These are phyloP conservation scores for Emesis furor DNA, from an alignment of 2,888 invertebrate genomes.

Conservation along the genomic window DNA sequence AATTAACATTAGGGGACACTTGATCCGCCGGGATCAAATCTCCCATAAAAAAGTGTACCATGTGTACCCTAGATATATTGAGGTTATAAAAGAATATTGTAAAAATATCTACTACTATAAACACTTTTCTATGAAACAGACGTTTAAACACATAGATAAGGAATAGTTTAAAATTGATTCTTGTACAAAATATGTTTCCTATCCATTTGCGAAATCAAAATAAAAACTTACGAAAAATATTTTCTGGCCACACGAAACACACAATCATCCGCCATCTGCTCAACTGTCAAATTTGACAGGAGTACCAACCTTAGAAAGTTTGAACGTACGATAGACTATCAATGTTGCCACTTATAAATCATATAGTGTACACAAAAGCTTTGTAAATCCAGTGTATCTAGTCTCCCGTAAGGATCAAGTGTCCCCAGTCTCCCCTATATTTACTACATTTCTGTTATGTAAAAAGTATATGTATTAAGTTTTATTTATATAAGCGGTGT, in stretches of 20 bases:
- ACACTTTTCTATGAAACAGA: slow-evolving; percentile 41
- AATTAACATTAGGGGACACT: slow-evolving; percentile 45
- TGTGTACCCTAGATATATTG: slow-evolving; percentile 45
- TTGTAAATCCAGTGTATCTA: slow-evolving; percentile 32
- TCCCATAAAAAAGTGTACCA: slow-evolving; percentile 54
- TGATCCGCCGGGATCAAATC: slow-evolving; percentile 57
- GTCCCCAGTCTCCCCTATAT: slow-evolving; percentile 12
- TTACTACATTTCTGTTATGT: no score
- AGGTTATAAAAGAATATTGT: slow-evolving; percentile 55
- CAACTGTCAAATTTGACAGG: slow-evolving; percentile 30
- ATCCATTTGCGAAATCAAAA: slow-evolving; percentile 44
- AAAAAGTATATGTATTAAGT: no score
- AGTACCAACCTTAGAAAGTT: slow-evolving; percentile 26
- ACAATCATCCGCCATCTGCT: slow-evolving; percentile 53
- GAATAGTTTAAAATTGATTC: slow-evolving; percentile 27
- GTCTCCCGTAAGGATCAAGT: slow-evolving; percentile 30
- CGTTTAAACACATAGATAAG: slow-evolving; percentile 27
- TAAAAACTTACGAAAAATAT: slow-evolving; percentile 53
- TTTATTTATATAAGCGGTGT: no score
- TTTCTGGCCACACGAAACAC: slow-evolving; percentile 46
- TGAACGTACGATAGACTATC: slow-evolving; percentile 22
- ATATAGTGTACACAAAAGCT: slow-evolving; percentile 16
- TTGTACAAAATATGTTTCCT: slow-evolving; percentile 21
- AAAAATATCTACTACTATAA: slow-evolving; percentile 32
- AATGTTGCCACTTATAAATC: slow-evolving; percentile 29